Evolutionary conservation across 2,888 invertebrate genomes (phyloP), one percentile per base, ranked within the genome.

Genomic region (Thereva unica): DNA sequence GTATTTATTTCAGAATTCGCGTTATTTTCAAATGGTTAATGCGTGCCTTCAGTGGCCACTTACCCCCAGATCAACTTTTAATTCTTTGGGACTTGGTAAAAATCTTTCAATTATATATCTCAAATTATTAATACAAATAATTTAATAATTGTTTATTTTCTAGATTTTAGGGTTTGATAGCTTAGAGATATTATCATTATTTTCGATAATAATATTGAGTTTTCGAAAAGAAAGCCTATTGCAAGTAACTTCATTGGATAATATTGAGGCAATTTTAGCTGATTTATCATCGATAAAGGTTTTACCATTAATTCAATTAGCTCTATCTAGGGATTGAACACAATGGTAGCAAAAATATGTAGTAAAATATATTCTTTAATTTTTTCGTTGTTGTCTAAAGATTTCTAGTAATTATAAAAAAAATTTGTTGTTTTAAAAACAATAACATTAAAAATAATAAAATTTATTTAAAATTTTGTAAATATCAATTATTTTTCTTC

Each of bases 1-100:
- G 55, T 70, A 52, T 63, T 68, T 23, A 23, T 75, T 77, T 70
- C 74, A 97, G 96, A 3, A 85, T 97, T 64, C 86, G 91, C 74
- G 88, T 97, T 37, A 94, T 95, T 1, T 95, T 97, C 78, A 96
- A 97, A 80, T 97, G 97, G 97, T 80, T 97, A 53, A 96, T 97
- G 89, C 84, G 96, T 71, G 97, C 93, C 1, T 97, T 97, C 79
- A 95, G 96, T 74, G 97, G 97, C 0, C 95, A 95, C 76, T 83
- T 97, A 55, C 91, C 94, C 0, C 95, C 95, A 0, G 95, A 95
- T 75, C 96, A 97, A 79, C 85, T 97, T 1, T 83, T 97, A 3
- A 87, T 92, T 49, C 83, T 97, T 9, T 97, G 97, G 97, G 97
- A 97, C 80, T 84, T 95, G 73, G 84, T 86, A 69, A 69, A 52